Evolutionary conservation across 2,888 invertebrate genomes (phyloP), one percentile per base, ranked within the genome.

Genomic region (Sabellastarte sp.): DNA sequence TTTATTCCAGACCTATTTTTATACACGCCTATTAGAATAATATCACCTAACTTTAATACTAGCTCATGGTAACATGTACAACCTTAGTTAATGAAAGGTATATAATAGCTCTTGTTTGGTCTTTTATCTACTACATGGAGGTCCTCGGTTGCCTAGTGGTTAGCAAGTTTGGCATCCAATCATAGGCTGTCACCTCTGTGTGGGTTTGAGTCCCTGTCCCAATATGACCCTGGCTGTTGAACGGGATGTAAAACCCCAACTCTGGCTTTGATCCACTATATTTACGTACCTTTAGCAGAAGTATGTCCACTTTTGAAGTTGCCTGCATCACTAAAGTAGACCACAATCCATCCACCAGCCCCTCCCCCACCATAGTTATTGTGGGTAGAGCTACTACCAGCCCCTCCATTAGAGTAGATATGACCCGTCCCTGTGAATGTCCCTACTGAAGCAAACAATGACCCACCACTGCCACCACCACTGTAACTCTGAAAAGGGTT

Each of bases 401-500:
- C 60, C 0, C 77, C 77, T 50, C 77, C 77, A 56, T 74, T 73
- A 58, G 71, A 68, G 41, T 66, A 65, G 5, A 77, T 55, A 26
- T 59, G 60, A 15, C 74, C 75, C 10, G 67, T 65, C 56, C 74
- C 65, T 5, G 32, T 63, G 50, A 70, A 65, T 3, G 33, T 62
- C 20, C 26, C n/a, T 20, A 32, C 56, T 3, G 31, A 24, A 26
- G 32, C 29, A 57, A 65, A 73, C n/a, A 77, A 53, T n/a, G 74
- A 74, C 0, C 77, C 77, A 31, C 75, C 77, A 63, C 74, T 73
- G 0, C 77, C 77, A 32, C 74, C 77, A n/a, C 77, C 77, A 20
- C 65, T 68, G 32, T 67, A 53, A 2, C 32, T 29, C 24, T 57
- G 60, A 74, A 74, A 51, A 28, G 59, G n/a, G n/a, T n/a, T n/a